A percentile compares a stretch with the other conserved stretches of the same genome.
phyloP scores from a whole-genome alignment of 2,888 invertebrate species.

The Thymelicus lineola region DNA sequence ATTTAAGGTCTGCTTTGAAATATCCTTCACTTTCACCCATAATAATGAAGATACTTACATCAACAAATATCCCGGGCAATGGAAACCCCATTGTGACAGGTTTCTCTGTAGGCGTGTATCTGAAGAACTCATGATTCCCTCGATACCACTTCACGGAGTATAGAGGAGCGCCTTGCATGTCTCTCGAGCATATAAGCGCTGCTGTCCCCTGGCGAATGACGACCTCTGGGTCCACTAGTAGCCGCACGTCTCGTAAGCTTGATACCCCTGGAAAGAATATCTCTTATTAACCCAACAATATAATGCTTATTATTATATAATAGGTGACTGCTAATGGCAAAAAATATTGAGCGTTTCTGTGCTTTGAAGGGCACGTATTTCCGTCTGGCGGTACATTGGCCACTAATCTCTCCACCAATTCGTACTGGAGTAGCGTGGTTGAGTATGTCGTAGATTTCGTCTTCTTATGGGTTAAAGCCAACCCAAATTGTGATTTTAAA shows the following conservation, averaged over 20 bases:
- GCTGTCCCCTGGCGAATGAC: slow-evolving; percentile 89
- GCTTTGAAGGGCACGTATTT: no score
- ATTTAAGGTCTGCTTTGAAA: neutral
- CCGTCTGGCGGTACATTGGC: no score
- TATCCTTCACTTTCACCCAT: neutral
- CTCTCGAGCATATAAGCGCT: slow-evolving; percentile 89
- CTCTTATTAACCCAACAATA: no score
- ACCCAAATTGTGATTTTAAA: no score
- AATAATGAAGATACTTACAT: slow-evolving; percentile 86
- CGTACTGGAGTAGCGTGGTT: no score
- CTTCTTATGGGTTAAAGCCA: no score
- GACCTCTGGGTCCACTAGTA: slow-evolving; percentile 88
- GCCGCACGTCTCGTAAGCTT: slow-evolving; percentile 89
- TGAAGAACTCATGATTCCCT: slow-evolving; percentile 93
- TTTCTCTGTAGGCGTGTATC: slow-evolving; percentile 91
- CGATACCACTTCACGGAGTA: slow-evolving; percentile 96
- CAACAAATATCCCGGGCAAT: slow-evolving; percentile 90
- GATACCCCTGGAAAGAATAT: slow-evolving; percentile 79
- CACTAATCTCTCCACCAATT: no score
- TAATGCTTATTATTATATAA: no score
- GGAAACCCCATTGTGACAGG: slow-evolving; percentile 90
- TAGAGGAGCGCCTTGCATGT: slow-evolving; percentile 90
- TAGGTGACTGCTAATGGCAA: no score
- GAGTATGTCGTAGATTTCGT: no score
- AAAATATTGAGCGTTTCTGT: no score